Conservation (phyloP, 2,888 invertebrate genomes). For the Ectemnius cavifrons region DNA sequence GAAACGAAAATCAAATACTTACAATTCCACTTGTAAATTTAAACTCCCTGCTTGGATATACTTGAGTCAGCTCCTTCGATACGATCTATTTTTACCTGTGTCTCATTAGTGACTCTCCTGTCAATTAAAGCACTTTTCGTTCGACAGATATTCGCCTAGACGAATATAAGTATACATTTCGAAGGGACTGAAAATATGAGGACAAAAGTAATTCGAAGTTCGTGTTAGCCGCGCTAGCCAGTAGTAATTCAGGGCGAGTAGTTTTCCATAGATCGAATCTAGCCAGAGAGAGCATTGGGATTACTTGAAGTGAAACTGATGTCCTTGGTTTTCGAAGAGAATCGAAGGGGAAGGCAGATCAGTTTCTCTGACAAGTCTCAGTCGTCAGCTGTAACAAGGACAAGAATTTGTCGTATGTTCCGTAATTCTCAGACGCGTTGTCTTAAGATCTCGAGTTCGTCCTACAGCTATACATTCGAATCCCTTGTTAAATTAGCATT, state of each 20-base stretch:
- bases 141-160: neutral
- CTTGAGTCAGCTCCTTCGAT: neutral
- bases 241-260: slow-evolving; percentile 2
- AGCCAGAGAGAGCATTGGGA: neutral
- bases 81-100: neutral
- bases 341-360: slow-evolving; percentile 4
- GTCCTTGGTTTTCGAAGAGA: slow-evolving; percentile 14
- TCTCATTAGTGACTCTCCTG: neutral
- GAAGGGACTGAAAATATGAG: neutral
- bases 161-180: neutral
- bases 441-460: neutral
- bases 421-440: no score
- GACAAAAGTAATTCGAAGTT: neutral
- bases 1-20: no score
- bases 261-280: neutral
- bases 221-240: neutral
- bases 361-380: no score
- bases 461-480: neutral
- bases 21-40: no score
- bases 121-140: neutral
- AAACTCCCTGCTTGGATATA: no score
- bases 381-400: no score
- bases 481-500: neutral
- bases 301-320: neutral
- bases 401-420: no score